A percentile compares a stretch with the other conserved stretches of the same genome.
These are phyloP conservation scores for Chrosomus eos DNA, from an alignment of 2,797 vertebrate species.

Conservation along the genomic window DNA sequence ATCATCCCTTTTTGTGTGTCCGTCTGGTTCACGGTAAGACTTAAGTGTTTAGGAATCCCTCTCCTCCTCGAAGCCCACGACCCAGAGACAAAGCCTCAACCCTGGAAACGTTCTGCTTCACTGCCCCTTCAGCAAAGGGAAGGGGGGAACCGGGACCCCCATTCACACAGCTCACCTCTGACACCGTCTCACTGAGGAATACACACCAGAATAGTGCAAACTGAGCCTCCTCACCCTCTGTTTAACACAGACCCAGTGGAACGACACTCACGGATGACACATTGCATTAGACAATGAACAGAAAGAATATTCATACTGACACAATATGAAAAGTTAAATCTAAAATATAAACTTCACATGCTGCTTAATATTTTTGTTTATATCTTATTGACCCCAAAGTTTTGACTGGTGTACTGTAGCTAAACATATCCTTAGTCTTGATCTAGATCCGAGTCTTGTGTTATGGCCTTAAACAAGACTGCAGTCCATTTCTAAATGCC, in stretches of 20 bases:
- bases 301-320: background rate
- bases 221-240: conserved; percentile 40
- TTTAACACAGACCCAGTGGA: conserved; percentile 40
- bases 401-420: background rate
- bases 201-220: conserved; percentile 13
- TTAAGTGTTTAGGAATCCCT: conserved; percentile 72
- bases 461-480: background rate
- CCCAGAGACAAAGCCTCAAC: conserved; percentile 74
- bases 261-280: conserved; percentile 23
- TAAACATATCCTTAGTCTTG: background rate
- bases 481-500: background rate
- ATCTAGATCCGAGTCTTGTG: background rate
- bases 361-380: background rate
- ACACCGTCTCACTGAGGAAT: conserved; percentile 60
- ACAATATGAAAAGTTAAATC: background rate
- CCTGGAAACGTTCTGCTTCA: conserved; percentile 68
- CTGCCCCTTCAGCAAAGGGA: conserved; percentile 51
- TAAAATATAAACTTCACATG: background rate
- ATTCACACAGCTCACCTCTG: conserved; percentile 76
- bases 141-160: conserved; percentile 36
- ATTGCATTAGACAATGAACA: conserved; percentile 18
- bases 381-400: background rate
- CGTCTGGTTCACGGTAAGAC: conserved; percentile 46
- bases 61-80: conserved; percentile 68
- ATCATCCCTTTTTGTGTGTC: conserved; percentile 65